These are phyloP conservation scores for Siniperca knerii DNA, from an alignment of 2,113 vertebrate species.

Conservation along the genomic window DNA sequence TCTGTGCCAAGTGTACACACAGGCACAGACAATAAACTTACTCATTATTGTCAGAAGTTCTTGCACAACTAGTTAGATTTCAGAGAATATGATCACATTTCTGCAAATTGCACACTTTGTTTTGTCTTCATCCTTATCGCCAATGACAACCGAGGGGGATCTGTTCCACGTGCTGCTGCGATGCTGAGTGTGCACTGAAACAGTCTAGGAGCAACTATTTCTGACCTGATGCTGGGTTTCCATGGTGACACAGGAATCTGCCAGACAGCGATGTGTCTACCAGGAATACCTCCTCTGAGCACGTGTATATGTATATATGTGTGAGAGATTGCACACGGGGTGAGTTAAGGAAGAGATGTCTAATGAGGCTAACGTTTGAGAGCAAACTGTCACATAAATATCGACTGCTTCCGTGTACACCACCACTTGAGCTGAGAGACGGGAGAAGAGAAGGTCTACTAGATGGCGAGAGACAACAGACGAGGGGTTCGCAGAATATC, in stretches of 20 bases:
- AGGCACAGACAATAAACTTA: background rate
- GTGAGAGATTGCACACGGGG: background rate
- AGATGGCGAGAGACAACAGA: slow-evolving; percentile 10
- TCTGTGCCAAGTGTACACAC: background rate
- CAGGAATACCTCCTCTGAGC: slow-evolving; percentile 39
- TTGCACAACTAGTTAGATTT: slow-evolving; percentile 25
- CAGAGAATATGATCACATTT: background rate
- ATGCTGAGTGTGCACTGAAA: slow-evolving; percentile 56
- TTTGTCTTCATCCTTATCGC: slow-evolving; percentile 29
- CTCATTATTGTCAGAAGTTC: background rate
- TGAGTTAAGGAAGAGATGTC: background rate
- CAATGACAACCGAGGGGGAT: slow-evolving; percentile 23
- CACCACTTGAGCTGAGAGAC: slow-evolving; percentile 49
- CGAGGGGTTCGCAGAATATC: background rate
- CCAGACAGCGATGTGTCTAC: slow-evolving; percentile 75
- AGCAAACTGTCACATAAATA: slow-evolving; percentile 17
- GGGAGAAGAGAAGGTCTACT: slow-evolving; percentile 14
- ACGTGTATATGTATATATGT: slow-evolving; percentile 13
- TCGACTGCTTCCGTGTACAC: background rate
- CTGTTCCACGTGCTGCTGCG: slow-evolving; percentile 35
- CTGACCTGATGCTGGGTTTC: slow-evolving; percentile 71
- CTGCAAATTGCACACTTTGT: background rate
- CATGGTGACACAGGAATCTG: slow-evolving; percentile 73
- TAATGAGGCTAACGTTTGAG: slow-evolving; percentile 8
- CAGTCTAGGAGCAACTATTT: slow-evolving; percentile 59